Percentiles rank a stretch among this genome's conserved stretches.
Conservation (phyloP, 2,113 vertebrate genomes). For the Muntiacus muntjak region DNA sequence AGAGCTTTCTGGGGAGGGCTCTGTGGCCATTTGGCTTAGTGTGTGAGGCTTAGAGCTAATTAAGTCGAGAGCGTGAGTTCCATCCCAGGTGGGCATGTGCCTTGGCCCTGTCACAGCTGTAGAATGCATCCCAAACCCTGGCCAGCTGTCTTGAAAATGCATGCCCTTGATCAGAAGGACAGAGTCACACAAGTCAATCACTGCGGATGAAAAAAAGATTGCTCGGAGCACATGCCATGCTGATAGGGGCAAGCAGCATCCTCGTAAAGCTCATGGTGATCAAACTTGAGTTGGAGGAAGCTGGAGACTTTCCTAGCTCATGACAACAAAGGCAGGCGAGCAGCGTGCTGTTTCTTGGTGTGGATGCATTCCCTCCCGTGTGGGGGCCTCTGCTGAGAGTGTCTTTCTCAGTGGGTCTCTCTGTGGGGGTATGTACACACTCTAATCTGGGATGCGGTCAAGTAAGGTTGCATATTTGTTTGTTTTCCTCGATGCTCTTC, state of each 20-base stretch:
- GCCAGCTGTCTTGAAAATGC: neutral
- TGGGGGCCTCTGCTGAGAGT: neutral
- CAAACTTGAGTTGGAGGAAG: neutral
- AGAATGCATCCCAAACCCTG: neutral
- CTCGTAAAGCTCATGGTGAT: neutral
- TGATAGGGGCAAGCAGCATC: neutral
- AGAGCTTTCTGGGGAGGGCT: neutral
- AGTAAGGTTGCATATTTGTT: neutral
- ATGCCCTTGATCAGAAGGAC: neutral
- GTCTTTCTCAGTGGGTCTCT: neutral
- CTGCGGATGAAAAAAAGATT: neutral
- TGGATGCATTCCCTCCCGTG: neutral
- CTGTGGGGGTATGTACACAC: neutral
- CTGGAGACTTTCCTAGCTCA: neutral
- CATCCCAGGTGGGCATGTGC: neutral
- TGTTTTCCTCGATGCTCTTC: neutral
- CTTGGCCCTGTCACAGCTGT: neutral
- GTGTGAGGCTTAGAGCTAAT: neutral
- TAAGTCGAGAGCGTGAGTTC: neutral
- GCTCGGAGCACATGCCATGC: neutral
- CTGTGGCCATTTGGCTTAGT: neutral
- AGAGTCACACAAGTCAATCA: neutral
- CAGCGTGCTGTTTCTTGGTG: neutral
- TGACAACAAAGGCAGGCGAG: neutral
- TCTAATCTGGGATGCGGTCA: slow-evolving; percentile 4